A percentile compares a stretch with the other conserved stretches of the same genome.
phyloP scores from a whole-genome alignment of 2,797 vertebrate species.

The Rhinichthys osculus region DNA sequence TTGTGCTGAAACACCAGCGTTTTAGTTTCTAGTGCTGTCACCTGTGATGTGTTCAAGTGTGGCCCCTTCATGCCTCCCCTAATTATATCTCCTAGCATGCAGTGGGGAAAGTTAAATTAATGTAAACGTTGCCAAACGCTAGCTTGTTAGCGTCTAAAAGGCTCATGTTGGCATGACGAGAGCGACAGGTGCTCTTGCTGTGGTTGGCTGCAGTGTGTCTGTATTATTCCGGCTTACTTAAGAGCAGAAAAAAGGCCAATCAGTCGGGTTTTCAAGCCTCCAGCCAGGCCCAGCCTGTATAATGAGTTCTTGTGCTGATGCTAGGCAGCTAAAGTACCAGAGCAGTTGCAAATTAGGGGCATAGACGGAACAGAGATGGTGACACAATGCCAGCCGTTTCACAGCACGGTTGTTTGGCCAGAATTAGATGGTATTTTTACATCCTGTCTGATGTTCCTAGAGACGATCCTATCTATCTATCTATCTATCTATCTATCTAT shows the following conservation, averaged over 20 bases:
- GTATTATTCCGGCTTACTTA: constrained; percentile 75
- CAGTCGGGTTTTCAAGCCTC: constrained; percentile 75
- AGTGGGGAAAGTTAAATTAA: constrained; percentile 61
- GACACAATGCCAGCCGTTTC: constrained; percentile 36
- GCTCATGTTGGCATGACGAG: constrained; percentile 67
- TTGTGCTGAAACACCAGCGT: not conserved
- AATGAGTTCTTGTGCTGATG: constrained; percentile 73
- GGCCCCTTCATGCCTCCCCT: constrained; percentile 39
- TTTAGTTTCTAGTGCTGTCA: constrained; percentile 28
- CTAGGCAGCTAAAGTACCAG: constrained; percentile 57
- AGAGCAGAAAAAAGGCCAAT: constrained; percentile 68
- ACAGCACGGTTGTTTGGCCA: constrained; percentile 19
- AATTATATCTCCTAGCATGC: constrained; percentile 60
- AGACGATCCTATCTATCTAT: not conserved
- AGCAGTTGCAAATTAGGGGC: constrained; percentile 31
- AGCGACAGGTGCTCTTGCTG: constrained; percentile 75
- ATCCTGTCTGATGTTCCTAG: constrained; percentile 9
- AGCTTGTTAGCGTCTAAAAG: constrained; percentile 69
- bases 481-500: not conserved
- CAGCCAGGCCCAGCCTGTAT: constrained; percentile 64
- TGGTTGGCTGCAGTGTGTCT: constrained; percentile 64
- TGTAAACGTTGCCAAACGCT: constrained; percentile 60
- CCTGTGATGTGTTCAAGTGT: constrained; percentile 24
- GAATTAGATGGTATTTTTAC: constrained; percentile 39
- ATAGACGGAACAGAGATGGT: constrained; percentile 24